A percentile compares a stretch with the other conserved stretches of the same genome.
Conservation (phyloP, 2,113 vertebrate genomes). For the Tiliqua scincoides region DNA sequence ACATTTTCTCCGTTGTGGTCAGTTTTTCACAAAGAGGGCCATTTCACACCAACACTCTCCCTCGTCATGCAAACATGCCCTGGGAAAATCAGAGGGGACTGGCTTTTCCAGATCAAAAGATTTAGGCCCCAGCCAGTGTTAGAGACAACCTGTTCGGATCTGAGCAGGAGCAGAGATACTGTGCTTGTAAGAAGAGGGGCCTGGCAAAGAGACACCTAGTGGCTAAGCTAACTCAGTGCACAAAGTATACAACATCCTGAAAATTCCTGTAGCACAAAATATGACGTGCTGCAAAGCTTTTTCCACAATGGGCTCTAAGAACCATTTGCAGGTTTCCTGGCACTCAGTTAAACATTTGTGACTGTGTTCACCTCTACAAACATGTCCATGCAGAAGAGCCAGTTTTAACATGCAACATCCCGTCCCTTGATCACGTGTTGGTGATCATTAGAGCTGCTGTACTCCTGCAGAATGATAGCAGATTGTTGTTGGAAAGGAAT, state of each 20-base stretch:
- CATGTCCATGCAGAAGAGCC: not conserved
- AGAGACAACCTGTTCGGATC: not conserved
- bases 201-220: not conserved
- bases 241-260: not conserved
- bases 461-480: not conserved
- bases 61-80: not conserved
- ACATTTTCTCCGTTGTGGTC: not conserved
- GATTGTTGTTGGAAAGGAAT: too few species aligned
- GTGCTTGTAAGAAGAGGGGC: too few species aligned
- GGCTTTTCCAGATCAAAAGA: not conserved
- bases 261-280: not conserved
- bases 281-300: not conserved
- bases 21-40: not conserved
- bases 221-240: not conserved
- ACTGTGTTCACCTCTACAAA: not conserved
- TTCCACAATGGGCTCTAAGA: too few species aligned
- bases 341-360: too few species aligned
- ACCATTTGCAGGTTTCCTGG: not conserved
- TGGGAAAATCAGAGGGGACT: not conserved
- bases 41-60: not conserved
- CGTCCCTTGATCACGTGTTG: not conserved
- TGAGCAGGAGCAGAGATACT: not conserved
- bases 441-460: not conserved
- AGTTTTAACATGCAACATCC: not conserved
- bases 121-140: not conserved